Conservation (phyloP, 2,888 invertebrate species). For the Microchrysa polita region DNA sequence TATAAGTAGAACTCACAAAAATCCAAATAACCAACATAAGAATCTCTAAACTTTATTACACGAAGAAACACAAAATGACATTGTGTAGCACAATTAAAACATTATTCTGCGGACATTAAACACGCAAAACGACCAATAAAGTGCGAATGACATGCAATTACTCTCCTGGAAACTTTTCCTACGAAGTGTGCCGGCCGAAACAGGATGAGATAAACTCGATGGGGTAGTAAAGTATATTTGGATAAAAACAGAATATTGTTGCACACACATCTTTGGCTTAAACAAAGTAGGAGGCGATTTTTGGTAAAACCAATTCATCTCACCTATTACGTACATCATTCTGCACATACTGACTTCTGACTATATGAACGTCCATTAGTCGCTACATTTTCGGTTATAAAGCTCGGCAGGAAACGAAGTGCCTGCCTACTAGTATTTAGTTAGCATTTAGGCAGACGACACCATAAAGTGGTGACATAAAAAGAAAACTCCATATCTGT, state of each 20-base stretch:
- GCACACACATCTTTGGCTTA: neutral
- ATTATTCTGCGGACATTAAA: slow-evolving; percentile 27
- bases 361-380: slow-evolving; percentile 17
- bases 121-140: slow-evolving; percentile 32
- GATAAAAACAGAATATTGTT: neutral
- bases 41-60: neutral
- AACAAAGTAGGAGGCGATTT: slow-evolving; percentile 19
- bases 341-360: no score
- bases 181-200: neutral
- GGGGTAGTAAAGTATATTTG: neutral
- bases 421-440: no score
- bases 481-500: slow-evolving; percentile 39
- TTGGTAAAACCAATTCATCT: neutral
- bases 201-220: no score
- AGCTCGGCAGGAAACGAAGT: neutral
- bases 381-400: no score
- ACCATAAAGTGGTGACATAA: slow-evolving; percentile 34
- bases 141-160: slow-evolving; percentile 37
- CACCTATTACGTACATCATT: slow-evolving; percentile 8
- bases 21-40: neutral
- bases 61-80: slow-evolving; percentile 21
- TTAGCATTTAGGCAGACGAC: slow-evolving; percentile 22
- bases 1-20: no score
- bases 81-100: slow-evolving; percentile 38
- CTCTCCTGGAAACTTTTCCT: neutral